phyloP scores from a whole-genome alignment of 2,888 invertebrate genomes.

The Cantharis lateralis region DNA sequence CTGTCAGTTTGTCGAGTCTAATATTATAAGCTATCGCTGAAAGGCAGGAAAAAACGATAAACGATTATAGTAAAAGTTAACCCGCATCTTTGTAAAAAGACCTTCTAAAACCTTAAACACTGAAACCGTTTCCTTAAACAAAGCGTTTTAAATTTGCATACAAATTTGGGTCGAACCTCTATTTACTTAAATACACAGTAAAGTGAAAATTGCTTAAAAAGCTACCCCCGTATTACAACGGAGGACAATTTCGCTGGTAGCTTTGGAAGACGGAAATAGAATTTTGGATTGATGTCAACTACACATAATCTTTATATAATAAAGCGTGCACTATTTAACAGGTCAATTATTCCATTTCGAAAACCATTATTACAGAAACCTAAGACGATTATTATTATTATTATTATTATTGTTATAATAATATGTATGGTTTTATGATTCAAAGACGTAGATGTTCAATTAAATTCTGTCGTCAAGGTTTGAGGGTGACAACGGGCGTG shows the following conservation, averaged over 20 bases:
- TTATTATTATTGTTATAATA: conserved; percentile 31
- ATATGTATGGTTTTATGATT: conserved; percentile 41
- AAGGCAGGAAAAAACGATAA: conserved; percentile 34
- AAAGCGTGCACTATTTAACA: conserved; percentile 9
- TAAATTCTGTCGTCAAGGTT: conserved; percentile 44
- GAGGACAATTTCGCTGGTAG: conserved; percentile 12
- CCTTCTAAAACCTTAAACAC: conserved; percentile 35
- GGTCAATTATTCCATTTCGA: neutral
- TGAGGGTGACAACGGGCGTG: conserved; percentile 45
- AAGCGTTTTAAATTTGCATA: conserved; percentile 47
- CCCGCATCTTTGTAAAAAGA: conserved; percentile 22
- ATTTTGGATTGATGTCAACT: conserved; percentile 28
- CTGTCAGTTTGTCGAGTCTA: neutral
- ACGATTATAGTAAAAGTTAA: conserved; percentile 35
- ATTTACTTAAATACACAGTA: conserved; percentile 30
- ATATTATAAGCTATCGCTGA: neutral
- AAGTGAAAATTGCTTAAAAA: conserved; percentile 41
- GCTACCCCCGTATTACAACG: conserved; percentile 4
- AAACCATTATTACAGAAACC: neutral
- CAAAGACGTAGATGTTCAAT: conserved; percentile 44
- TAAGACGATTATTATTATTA: conserved; percentile 29
- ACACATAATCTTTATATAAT: conserved; percentile 18
- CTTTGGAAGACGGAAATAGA: conserved; percentile 27
- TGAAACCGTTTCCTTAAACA: conserved; percentile 41
- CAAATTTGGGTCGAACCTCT: conserved; percentile 39